Conservation (phyloP, 2,888 invertebrate genomes). For the Calliscelio sp. region DNA sequence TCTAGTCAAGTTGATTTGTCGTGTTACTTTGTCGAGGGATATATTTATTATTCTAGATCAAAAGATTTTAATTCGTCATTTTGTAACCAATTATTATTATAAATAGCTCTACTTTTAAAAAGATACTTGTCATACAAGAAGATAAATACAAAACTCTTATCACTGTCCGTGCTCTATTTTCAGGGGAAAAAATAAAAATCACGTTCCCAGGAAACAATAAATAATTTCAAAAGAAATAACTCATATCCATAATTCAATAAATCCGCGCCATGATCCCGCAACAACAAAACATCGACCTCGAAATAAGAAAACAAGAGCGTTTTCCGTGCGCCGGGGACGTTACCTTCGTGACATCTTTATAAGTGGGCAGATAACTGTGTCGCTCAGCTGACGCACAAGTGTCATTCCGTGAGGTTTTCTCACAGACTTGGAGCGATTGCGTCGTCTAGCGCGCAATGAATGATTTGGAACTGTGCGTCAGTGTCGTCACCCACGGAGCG, state of each 20-base stretch:
- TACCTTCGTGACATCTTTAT: constrained; percentile 58
- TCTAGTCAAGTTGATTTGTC: too few species aligned
- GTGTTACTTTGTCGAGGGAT: too few species aligned
- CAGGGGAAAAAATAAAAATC: too few species aligned
- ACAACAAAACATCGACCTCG: constrained; percentile 8
- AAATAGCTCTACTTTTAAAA: too few species aligned
- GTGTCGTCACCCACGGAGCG: constrained; percentile 17
- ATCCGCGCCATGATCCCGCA: constrained; percentile 31
- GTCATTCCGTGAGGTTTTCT: constrained; percentile 50
- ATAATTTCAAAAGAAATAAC: too few species aligned
- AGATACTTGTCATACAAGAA: too few species aligned
- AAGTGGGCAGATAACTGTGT: constrained; percentile 57
- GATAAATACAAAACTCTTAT: too few species aligned
- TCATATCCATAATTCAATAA: constrained; percentile 40
- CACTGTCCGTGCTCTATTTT: too few species aligned
- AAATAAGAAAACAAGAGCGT: constrained; percentile 21
- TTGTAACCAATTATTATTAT: too few species aligned
- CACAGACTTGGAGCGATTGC: constrained; percentile 31
- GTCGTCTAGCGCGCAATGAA: constrained; percentile 40
- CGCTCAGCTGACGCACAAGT: constrained; percentile 59
- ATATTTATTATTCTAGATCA: too few species aligned
- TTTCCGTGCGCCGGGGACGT: constrained; percentile 29
- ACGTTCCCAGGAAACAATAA: too few species aligned
- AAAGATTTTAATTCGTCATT: too few species aligned
- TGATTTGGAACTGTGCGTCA: constrained; percentile 47